phyloP scores from a whole-genome alignment of 2,888 invertebrate genomes.

The Agrochola macilenta region DNA sequence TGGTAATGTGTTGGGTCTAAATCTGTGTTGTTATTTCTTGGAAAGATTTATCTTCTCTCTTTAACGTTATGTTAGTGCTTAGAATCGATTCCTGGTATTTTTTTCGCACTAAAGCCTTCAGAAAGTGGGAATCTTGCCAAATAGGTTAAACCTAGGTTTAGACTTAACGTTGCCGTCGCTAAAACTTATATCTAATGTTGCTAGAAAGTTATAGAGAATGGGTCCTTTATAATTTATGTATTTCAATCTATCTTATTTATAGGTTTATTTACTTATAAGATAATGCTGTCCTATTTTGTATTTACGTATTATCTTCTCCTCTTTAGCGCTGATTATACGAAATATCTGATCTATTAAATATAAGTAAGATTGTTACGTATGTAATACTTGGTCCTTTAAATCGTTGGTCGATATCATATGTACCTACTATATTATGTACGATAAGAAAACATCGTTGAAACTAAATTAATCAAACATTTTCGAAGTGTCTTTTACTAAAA shows the following conservation, averaged over 20 bases:
- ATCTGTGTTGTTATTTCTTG: not conserved
- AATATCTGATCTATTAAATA: too few species aligned
- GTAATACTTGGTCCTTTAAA: too few species aligned
- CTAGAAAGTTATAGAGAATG: too few species aligned
- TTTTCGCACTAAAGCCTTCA: constrained; percentile 9
- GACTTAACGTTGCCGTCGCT: constrained; percentile 25
- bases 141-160: constrained; percentile 30
- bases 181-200: constrained; percentile 13
- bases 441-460: not conserved
- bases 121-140: constrained; percentile 47
- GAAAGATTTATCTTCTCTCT: not conserved
- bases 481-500: constrained; percentile 13
- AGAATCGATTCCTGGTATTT: constrained; percentile 20
- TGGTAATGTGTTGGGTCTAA: too few species aligned
- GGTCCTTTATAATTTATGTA: too few species aligned
- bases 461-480: not conserved
- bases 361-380: too few species aligned
- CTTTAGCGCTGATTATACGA: too few species aligned
- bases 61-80: not conserved
- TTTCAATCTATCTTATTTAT: not conserved
- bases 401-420: too few species aligned
- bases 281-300: not conserved
- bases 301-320: not conserved
- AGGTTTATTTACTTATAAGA: not conserved
- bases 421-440: too few species aligned